phyloP scores from a whole-genome alignment of 2,888 invertebrate species.

The Leptinotarsa haldemani region DNA sequence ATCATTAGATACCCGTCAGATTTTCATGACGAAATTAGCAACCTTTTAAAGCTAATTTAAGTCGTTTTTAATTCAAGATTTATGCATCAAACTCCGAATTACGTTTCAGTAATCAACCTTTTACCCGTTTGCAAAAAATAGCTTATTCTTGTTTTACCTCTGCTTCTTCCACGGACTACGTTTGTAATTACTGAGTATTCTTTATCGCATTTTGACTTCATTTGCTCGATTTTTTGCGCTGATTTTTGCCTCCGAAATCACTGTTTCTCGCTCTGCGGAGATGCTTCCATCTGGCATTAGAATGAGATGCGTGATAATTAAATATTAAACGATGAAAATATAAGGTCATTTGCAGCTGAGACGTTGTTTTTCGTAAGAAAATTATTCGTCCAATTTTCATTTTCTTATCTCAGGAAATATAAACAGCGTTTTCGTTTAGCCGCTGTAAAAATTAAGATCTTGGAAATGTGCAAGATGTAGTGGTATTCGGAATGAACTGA shows the following conservation, averaged over 20 bases:
- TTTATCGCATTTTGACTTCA: conserved; percentile 59
- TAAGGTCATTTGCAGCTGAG: conserved; percentile 49
- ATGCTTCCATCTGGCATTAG: conserved; percentile 22
- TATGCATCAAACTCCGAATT: conserved; percentile 52
- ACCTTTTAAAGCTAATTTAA: conserved; percentile 54
- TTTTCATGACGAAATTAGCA: conserved; percentile 37
- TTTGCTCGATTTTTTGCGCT: conserved; percentile 49
- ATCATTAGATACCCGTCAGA: not conserved
- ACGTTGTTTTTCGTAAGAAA: conserved; percentile 44
- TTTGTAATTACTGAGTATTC: conserved; percentile 62
- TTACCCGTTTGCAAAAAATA: conserved; percentile 41
- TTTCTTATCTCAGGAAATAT: conserved; percentile 38
- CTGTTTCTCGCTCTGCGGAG: conserved; percentile 34
- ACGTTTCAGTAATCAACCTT: conserved; percentile 53
- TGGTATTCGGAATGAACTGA: not conserved
- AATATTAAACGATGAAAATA: conserved; percentile 52
- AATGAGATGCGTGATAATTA: conserved; percentile 45
- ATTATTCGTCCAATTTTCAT: conserved; percentile 44
- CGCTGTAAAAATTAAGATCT: not conserved
- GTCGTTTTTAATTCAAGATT: conserved; percentile 61
- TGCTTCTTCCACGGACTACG: conserved; percentile 37
- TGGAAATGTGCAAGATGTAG: not conserved
- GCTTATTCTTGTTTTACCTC: conserved; percentile 40
- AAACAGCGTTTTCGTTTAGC: conserved; percentile 21
- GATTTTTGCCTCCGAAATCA: conserved; percentile 46